Evolutionary conservation across 2,888 invertebrate genomes (phyloP).

Genomic region (Drosophila stalkeri): DNA sequence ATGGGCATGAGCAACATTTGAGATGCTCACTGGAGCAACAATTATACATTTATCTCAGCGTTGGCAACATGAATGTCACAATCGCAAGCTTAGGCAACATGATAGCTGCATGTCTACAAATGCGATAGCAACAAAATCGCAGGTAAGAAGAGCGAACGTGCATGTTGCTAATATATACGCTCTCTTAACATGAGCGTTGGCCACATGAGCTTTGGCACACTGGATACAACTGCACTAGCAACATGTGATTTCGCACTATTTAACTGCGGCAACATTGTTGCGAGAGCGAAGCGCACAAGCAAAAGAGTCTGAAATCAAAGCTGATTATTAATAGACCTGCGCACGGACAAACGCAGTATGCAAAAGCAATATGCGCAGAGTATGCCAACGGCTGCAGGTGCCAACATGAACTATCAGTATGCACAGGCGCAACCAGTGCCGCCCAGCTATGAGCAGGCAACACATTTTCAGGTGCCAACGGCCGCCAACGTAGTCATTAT

Average conservation of each 20-base stretch:
- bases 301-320: conserved; percentile 23
- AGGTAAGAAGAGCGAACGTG: background rate
- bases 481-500: conserved; percentile 77
- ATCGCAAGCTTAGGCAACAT: too few species aligned
- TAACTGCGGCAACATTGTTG: conserved; percentile 26
- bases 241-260: background rate
- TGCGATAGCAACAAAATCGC: background rate
- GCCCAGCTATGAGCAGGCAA: conserved; percentile 82
- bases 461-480: conserved; percentile 36
- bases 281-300: background rate
- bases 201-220: background rate
- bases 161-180: background rate
- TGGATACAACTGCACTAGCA: background rate
- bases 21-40: too few species aligned
- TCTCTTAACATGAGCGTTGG: background rate
- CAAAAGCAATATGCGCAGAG: conserved; percentile 11
- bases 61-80: background rate
- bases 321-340: conserved; percentile 34
- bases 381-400: background rate
- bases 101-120: background rate
- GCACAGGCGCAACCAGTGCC: conserved; percentile 46
- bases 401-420: conserved; percentile 7
- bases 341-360: conserved; percentile 37
- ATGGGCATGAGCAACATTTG: background rate
- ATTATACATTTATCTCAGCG: too few species aligned